A percentile compares a stretch with the other conserved stretches of the same genome.
These are phyloP conservation scores for Myrmecobius fasciatus DNA, from an alignment of 2,113 vertebrate genomes.

Conservation along the genomic window DNA sequence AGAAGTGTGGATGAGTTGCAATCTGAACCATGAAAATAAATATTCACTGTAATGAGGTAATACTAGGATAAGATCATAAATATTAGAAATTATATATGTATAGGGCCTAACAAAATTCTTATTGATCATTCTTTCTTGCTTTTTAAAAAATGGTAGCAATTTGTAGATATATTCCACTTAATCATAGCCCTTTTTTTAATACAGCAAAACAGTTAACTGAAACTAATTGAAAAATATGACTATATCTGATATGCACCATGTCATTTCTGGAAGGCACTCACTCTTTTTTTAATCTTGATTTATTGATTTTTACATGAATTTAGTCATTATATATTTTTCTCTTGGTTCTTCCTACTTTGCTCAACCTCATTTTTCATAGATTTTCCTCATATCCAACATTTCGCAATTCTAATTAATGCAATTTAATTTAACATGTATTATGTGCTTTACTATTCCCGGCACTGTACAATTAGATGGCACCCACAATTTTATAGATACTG, in stretches of 20 bases:
- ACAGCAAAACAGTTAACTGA: neutral
- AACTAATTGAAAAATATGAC: neutral
- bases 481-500: neutral
- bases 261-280: neutral
- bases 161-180: neutral
- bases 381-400: neutral
- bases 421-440: neutral
- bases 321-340: neutral
- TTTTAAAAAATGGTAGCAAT: neutral
- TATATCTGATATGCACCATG: neutral
- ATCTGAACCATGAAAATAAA: neutral
- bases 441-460: neutral
- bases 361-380: neutral
- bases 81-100: neutral
- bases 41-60: neutral
- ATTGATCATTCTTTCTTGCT: neutral
- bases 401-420: neutral
- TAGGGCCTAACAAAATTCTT: neutral
- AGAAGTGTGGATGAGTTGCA: neutral
- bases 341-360: neutral
- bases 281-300: neutral
- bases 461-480: neutral
- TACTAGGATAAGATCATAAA: neutral
- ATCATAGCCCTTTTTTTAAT: neutral
- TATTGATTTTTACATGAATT: neutral